Base-by-base conservation (phyloP, 2,888 invertebrate species). In the Thalpophila matura region DNA sequence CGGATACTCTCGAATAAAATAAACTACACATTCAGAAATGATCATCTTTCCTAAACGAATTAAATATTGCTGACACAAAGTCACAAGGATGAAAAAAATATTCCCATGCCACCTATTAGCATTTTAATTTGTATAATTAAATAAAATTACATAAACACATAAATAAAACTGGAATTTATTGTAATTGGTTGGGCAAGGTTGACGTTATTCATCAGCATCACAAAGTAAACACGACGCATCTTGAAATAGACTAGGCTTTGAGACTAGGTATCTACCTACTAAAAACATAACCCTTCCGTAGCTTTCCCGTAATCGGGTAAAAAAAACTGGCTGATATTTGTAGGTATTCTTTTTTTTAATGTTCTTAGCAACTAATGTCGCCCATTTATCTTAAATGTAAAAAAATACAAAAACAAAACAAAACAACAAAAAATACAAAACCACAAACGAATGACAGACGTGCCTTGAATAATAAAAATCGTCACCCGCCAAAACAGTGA, bases 131-230 rank as follows among this genome's bases (percentile, higher is more conserved):
- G 14, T 51, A 40, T 20, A 35, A 37, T 43, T 35, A n/a, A 49
- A 62, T 54, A 22, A n/a, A 70, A 24, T 33, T 43, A 62, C 10
- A 10, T 22, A 43, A 20, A 47, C n/a, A 62, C 6, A 37, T 40
- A 18, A 53, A 53, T 45, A 54, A 49, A 72, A 66, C 35, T 59
- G 18, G 53, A 35, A 31, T 73, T n/a, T n/a, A n/a, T n/a, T 14
- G 0, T 54, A 72, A 72, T 65, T 24, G 12, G 29, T 18, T 31
- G 16, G 26, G 38, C 53, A 58, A 69, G 66, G 59, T 50, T 65
- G 24, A 5, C 10, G 31, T 20, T 53, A 16, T 40, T 31, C n/a
- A 20, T 20, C 10, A 33, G 6, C 33, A 35, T 57, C 31, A 45
- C 4, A 4, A 31, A 10, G 27, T 35, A 5, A 38, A 31, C 16